These are phyloP conservation scores for Serilophus lunatus DNA, from an alignment of 2,113 vertebrate species.

Conservation along the genomic window DNA sequence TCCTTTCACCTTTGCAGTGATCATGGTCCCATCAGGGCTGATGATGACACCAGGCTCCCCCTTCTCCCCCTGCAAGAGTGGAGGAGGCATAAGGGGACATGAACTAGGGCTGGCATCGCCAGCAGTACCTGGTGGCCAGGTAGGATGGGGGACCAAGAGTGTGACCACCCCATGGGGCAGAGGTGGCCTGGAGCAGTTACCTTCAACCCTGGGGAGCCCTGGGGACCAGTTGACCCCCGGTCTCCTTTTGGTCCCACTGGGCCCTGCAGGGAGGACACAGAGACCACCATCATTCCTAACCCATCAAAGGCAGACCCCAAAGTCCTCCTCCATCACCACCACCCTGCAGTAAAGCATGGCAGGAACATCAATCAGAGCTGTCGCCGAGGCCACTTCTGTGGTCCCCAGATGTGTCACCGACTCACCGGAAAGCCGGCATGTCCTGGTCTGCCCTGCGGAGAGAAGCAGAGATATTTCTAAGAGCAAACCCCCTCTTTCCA, in stretches of 20 bases:
- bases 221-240: conserved; percentile 20
- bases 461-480: not conserved
- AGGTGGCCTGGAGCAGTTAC: not conserved
- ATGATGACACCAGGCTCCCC: conserved; percentile 71
- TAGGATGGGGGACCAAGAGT: not conserved
- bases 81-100: not conserved
- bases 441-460: conserved; percentile 24
- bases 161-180: fast-evolving
- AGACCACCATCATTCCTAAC: fast-evolving
- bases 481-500: not conserved
- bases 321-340: not conserved
- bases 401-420: not conserved
- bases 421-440: conserved; percentile 50
- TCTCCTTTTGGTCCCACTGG: conserved; percentile 66
- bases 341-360: not conserved
- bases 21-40: conserved; percentile 41
- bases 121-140: fast-evolving
- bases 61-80: conserved; percentile 73
- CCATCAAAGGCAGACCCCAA: not conserved
- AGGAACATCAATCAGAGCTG: not conserved
- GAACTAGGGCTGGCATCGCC: not conserved
- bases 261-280: conserved; percentile 47
- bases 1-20: conserved; percentile 45
- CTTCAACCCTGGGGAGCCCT: conserved; percentile 59
- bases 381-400: not conserved